phyloP scores from a whole-genome alignment of 2,888 invertebrate species.

The Acleris literana region DNA sequence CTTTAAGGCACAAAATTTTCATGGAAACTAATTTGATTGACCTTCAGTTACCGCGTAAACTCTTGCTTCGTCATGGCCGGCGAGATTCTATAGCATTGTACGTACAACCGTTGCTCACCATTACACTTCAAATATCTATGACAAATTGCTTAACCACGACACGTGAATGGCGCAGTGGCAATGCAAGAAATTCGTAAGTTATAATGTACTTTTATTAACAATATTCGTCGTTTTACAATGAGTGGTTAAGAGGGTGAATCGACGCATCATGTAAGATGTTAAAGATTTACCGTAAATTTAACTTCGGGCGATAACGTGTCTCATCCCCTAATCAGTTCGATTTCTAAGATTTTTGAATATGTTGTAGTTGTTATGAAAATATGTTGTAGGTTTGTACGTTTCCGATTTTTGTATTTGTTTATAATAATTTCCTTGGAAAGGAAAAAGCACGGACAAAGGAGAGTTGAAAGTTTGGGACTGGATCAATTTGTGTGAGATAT shows the following conservation, averaged over 20 bases:
- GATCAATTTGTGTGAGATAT: too few species aligned
- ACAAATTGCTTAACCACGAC: conserved; percentile 19
- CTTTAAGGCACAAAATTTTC: conserved; percentile 10
- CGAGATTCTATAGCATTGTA: conserved; percentile 18
- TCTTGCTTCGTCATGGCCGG: conserved; percentile 24
- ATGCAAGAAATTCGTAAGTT: conserved; percentile 4
- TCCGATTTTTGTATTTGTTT: not conserved
- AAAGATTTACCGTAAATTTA: too few species aligned
- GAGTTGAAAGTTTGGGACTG: too few species aligned
- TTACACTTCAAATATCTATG: conserved; percentile 25
- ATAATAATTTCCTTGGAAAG: too few species aligned
- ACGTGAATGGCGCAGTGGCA: conserved; percentile 8
- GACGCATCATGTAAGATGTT: too few species aligned
- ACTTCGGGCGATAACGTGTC: too few species aligned
- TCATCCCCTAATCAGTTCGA: too few species aligned
- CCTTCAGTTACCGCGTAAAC: conserved; percentile 23
- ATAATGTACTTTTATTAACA: not conserved
- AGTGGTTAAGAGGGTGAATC: too few species aligned
- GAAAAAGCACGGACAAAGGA: too few species aligned
- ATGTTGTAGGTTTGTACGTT: not conserved
- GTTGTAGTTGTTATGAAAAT: too few species aligned
- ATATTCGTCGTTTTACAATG: not conserved
- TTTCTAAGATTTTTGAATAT: too few species aligned
- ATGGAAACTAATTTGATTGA: conserved; percentile 30
- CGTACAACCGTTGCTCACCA: conserved; percentile 30